Percentiles rank a stretch among this genome's conserved stretches.
These are phyloP conservation scores for Megaustenia siamemsis DNA, from an alignment of 2,888 invertebrate species.

Conservation along the genomic window DNA sequence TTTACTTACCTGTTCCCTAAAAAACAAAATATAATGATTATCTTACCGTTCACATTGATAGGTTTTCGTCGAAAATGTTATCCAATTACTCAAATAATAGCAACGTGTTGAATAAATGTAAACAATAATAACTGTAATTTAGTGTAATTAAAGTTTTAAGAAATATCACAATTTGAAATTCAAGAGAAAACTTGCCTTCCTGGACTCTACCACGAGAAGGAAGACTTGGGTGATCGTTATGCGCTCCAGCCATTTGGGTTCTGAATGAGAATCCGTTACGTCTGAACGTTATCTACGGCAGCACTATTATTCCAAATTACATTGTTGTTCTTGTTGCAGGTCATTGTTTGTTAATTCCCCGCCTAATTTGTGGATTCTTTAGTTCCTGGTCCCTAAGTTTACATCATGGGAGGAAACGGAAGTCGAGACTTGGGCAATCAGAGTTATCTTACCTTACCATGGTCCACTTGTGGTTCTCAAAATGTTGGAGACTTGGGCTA, in stretches of 20 bases:
- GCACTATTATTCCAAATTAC: neutral
- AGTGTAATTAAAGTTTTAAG: too few species aligned
- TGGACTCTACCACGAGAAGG: constrained; percentile 65
- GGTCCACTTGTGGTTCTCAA: neutral
- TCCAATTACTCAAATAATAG: too few species aligned
- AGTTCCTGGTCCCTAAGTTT: neutral
- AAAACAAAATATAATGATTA: too few species aligned
- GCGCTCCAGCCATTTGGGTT: constrained; percentile 35
- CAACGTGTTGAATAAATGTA: too few species aligned
- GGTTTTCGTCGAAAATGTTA: too few species aligned
- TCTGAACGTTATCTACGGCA: neutral
- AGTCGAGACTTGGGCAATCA: constrained; percentile 5
- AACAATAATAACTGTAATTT: too few species aligned
- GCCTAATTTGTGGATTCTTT: neutral
- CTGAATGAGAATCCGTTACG: neutral
- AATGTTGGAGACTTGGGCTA: too few species aligned
- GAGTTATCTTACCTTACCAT: constrained; percentile 25
- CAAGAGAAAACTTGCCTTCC: constrained; percentile 56
- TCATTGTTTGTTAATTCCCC: neutral
- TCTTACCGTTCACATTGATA: too few species aligned
- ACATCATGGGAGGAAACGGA: neutral
- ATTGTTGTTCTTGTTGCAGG: neutral
- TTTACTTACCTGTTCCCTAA: too few species aligned
- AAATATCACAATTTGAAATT: neutral
- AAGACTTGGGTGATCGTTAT: constrained; percentile 48